Evolutionary conservation across 2,113 vertebrate species (phyloP), one percentile per base, ranked within the genome.

Genomic region (Gavialis gangeticus): DNA sequence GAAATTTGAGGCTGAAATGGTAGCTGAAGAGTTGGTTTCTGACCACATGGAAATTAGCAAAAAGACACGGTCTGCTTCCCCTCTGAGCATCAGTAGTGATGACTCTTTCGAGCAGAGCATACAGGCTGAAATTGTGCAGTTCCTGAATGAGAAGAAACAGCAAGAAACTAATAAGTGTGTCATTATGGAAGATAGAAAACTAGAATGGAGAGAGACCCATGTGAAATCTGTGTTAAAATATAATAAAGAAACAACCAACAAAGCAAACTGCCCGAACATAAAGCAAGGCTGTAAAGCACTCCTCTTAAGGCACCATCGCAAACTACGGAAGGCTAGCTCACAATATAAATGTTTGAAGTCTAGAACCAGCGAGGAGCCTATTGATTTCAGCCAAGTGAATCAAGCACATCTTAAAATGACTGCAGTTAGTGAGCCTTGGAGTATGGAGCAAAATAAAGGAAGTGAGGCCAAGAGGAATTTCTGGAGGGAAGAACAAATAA

Each of bases 81-180:
- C 98, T 0, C 95, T 90, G 57, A 98, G 98, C 3, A 95, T 97
- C 73, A 98, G 98, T 62, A 98, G 98, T 0, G 98, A 98, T 1
- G 98, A 98, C 85, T 98, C 98, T 60, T 98, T 98, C 1, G 98
- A 98, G 3, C 98, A 98, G 95, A 98, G 98, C 95, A 98, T 98
- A 85, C 97, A 92, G 6, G 97, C 97, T 0, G 98, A 98, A 75
- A 98, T 98, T 4, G 98, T 98, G 55, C 98, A 98, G 88, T 98
- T 98, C 87, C 80, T 98, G 64, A 97, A 88, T 1, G 96, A 98
- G 91, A 98, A 98, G 62, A 98, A 97, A 56, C 97, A 97, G 57
- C 98, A 97, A 3, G 97, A 88, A 75, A 75, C 91, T 10, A 95
- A 28, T 1, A 97, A 75, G 4, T 82, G 85, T 1, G 78, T 76